Base-by-base conservation (phyloP, 2,113 vertebrate species). In the Grus americana region DNA sequence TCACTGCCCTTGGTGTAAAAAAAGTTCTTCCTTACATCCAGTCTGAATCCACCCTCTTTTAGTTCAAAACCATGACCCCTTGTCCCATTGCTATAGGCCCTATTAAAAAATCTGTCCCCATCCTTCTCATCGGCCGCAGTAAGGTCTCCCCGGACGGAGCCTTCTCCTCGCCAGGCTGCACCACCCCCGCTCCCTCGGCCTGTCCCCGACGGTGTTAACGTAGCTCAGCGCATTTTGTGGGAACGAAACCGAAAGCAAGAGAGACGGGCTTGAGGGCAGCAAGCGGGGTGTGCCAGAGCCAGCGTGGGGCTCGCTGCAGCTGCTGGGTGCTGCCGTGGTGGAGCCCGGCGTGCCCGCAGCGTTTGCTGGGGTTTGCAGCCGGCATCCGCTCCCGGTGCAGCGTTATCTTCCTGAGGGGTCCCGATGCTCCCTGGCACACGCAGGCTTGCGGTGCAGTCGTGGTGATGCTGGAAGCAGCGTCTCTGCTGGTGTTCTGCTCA, bases 341-440 rank as follows among this genome's bases (percentile, higher is more conserved):
- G 20, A 21, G 49, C 12, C 59, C 0, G 2, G 27, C 0, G 1
- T 3, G 27, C 6, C 44, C 3, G 2, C n/a, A 2, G 2, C 2
- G 14, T 42, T 13, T 18, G 29, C 36, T 2, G 30, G 57, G n/a
- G 2, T 22, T 50, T 15, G 12, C 10, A 2, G n/a, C 14, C 5
- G 11, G 27, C 14, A 4, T 34, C 61, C 1, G 16, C 32, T 66
- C 57, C 73, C 5, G 19, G 27, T 14, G 2, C n/a, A 3, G 2
- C 3, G 11, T 75, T 12, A 4, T 1, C 49, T 23, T 36, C 63
- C 47, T 4, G 6, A 17, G 18, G 11, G 58, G 44, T n/a, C 62
- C 34, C 10, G 1, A 0, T 18, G 50, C 40, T 19, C 20, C 22
- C 23, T 3, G 3, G 27, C 14, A 5, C 38, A 11, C 2, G 2